Evolutionary conservation across 1,140 invertebrate species (phyloP).

Genomic region (Cephus cinctus): DNA sequence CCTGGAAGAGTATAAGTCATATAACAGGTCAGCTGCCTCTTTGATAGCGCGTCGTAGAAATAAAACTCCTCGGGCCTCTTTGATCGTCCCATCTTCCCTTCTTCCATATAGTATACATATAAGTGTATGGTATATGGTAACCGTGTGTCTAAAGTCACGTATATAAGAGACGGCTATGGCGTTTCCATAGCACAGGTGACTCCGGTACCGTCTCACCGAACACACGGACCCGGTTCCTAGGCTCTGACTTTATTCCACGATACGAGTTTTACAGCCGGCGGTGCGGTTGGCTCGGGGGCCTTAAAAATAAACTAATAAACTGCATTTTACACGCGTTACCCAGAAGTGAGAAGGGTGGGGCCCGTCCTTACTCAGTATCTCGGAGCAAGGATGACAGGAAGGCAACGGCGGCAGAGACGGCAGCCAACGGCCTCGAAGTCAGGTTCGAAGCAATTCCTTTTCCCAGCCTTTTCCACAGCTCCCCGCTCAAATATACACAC

Average conservation of each 20-base stretch:
- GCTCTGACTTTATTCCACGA: slow-evolving; percentile 15
- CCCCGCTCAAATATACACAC: too few species aligned
- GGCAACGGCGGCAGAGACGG: too few species aligned
- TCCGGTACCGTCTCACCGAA: slow-evolving; percentile 3
- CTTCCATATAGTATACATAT: too few species aligned
- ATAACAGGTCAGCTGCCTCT: too few species aligned
- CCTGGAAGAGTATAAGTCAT: too few species aligned
- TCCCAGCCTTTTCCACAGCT: too few species aligned
- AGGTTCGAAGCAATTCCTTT: too few species aligned
- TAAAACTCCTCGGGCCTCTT: not conserved
- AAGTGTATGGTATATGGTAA: too few species aligned
- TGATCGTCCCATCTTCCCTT: not conserved
- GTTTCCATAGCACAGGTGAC: not conserved
- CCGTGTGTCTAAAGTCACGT: too few species aligned
- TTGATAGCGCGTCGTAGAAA: too few species aligned
- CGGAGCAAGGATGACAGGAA: not conserved
- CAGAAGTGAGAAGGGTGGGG: not conserved
- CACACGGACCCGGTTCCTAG: slow-evolving; percentile 22
- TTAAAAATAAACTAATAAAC: slow-evolving; percentile 37
- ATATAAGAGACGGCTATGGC: too few species aligned
- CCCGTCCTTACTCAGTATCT: not conserved
- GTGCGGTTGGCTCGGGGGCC: slow-evolving; percentile 3
- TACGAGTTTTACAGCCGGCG: slow-evolving; percentile 15
- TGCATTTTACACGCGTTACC: slow-evolving; percentile 3
- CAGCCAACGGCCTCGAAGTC: too few species aligned